Evolutionary conservation across 2,113 vertebrate genomes (phyloP).

Genomic region (Potamarius usumacintae): DNA sequence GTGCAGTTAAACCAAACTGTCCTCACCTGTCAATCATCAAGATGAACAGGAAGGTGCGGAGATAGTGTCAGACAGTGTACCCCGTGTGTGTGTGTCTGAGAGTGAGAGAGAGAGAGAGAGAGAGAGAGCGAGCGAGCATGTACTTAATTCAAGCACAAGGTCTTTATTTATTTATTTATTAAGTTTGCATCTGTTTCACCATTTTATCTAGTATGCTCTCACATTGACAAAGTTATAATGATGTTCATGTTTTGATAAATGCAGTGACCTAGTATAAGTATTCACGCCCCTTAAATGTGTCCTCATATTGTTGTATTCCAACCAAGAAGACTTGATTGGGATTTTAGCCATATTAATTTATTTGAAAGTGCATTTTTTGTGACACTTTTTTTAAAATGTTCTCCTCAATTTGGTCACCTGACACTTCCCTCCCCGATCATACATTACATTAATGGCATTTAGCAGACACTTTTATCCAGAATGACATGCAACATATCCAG

Average conservation of each 20-base stretch:
- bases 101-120: neutral
- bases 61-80: neutral
- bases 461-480: no score
- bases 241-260: neutral
- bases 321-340: no score
- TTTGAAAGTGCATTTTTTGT: no score
- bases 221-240: neutral
- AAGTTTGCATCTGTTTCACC: neutral
- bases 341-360: no score
- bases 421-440: no score
- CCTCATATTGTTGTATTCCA: no score
- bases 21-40: constrained; percentile 24
- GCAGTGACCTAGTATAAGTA: neutral
- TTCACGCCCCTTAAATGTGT: no score
- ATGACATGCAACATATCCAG: no score
- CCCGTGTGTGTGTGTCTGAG: neutral
- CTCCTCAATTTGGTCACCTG: no score
- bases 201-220: neutral
- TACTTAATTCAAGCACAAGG: neutral
- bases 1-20: neutral
- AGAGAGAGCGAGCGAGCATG: neutral
- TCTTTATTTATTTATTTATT: neutral
- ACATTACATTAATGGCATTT: no score
- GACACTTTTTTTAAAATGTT: no score
- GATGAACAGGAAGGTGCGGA: neutral